Evolutionary conservation across 2,113 vertebrate genomes (phyloP), one percentile per base, ranked within the genome.

Genomic region (Aphelocoma coerulescens): DNA sequence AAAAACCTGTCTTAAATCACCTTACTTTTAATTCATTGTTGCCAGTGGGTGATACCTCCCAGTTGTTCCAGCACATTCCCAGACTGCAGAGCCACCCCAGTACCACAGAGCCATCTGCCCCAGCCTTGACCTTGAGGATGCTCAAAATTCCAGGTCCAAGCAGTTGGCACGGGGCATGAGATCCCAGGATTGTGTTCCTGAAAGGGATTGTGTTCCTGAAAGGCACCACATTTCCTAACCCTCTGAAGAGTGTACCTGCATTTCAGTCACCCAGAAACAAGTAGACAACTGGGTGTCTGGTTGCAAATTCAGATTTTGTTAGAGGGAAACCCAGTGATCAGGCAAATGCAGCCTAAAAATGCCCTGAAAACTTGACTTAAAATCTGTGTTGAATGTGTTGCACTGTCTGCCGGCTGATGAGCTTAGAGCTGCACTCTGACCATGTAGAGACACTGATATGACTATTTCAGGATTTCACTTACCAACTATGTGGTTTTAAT

Each of bases 391-490:
- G 54, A 57, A 16, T 7, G 0, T 57, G 18, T 30, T 46, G 27
- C 10, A 5, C 39, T 66, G 22, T 51, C 44, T 85, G 41, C 67
- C 76, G 44, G 41, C 52, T 66, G 32, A 58, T 72, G 33, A 81
- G 21, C 18, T 89, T 24, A 19, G 9, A 72, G 75, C 55, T 54
- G 19, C 30, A 9, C 39, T 48, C 67, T 49, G 55, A 26, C 41
- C 73, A 30, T 5, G 16, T 7, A 37, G 11, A 48, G 35, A 43
- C 33, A 58, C 17, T 7, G 6, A 6, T 19, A 20, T 0, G 0
- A 39, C 43, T 17, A 41, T 55, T 82, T 90, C 54, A 78, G 62
- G 43, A 51, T 32, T 82, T 84, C 33, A 18, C 52, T 79, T 58
- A 55, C 49, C 41, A 79, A 10, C 32, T 48, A 9, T 1, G 0